Evolutionary conservation across 2,888 invertebrate species (phyloP).

Genomic region (Bruchidius siliquastri): DNA sequence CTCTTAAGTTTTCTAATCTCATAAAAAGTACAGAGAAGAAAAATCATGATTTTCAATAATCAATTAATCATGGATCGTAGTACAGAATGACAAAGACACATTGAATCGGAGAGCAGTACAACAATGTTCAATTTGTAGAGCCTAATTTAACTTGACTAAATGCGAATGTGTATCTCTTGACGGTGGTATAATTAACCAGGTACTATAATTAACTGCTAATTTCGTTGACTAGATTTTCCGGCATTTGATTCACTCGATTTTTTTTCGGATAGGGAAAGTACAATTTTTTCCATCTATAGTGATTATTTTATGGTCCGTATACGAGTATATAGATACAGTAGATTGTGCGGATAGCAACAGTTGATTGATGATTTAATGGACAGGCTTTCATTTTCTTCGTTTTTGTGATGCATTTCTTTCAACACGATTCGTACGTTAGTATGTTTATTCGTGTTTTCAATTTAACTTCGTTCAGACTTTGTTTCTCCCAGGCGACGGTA

Average conservation of each 20-base stretch:
- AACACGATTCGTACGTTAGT: background rate
- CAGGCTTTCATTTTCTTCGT: background rate
- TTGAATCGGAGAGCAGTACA: too few relatives aligned
- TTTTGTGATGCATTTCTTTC: background rate
- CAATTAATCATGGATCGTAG: too few relatives aligned
- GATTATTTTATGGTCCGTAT: background rate
- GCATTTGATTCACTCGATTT: background rate
- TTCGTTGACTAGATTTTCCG: background rate
- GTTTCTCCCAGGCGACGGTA: too few relatives aligned
- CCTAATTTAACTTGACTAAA: background rate
- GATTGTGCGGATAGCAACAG: background rate
- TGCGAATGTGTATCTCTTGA: background rate
- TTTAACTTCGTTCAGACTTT: too few relatives aligned
- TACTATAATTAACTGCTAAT: background rate
- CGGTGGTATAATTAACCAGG: background rate
- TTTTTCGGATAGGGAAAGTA: background rate
- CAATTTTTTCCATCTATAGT: background rate
- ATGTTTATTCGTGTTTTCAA: too few relatives aligned
- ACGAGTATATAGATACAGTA: background rate
- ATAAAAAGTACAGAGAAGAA: too few relatives aligned
- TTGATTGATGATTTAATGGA: background rate
- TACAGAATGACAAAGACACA: too few relatives aligned
- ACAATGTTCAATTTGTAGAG: too few relatives aligned
- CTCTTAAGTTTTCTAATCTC: too few relatives aligned
- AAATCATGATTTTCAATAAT: too few relatives aligned